These are phyloP conservation scores for Melieria picta DNA, from an alignment of 2,888 invertebrate genomes.

Conservation along the genomic window DNA sequence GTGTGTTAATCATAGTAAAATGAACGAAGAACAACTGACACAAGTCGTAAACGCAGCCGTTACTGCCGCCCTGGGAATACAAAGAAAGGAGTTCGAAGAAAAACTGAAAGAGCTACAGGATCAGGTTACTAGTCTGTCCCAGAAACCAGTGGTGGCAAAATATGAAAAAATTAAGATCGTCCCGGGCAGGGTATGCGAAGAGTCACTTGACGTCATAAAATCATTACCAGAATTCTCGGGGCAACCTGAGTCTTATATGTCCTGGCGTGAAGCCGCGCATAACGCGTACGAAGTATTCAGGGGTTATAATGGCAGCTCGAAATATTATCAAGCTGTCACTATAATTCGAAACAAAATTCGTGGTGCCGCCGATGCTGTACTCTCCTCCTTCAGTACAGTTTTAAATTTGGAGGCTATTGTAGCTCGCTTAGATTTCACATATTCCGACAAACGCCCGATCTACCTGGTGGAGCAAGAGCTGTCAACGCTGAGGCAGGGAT, in stretches of 20 bases:
- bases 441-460: slow-evolving; percentile 30
- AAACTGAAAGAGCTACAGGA: too few species aligned
- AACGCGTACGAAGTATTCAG: slow-evolving; percentile 8
- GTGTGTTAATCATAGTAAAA: too few species aligned
- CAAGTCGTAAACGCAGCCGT: too few species aligned
- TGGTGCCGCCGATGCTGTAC: slow-evolving; percentile 5
- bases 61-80: too few species aligned
- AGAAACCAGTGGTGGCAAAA: background rate
- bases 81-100: too few species aligned
- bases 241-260: slow-evolving; percentile 32
- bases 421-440: slow-evolving; percentile 31
- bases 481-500: slow-evolving; percentile 23
- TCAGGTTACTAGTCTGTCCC: background rate
- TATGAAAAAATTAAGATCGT: background rate
- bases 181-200: too few species aligned
- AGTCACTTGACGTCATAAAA: too few species aligned
- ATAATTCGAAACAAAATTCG: slow-evolving; percentile 7
- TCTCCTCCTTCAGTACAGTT: slow-evolving; percentile 24
- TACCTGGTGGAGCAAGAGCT: slow-evolving; percentile 31
- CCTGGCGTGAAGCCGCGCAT: slow-evolving; percentile 34
- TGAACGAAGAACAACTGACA: too few species aligned
- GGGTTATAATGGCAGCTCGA: slow-evolving; percentile 4
- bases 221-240: slow-evolving; percentile 13
- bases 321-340: slow-evolving; percentile 11
- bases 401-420: slow-evolving; percentile 29